Evolutionary conservation across 2,888 invertebrate species (phyloP), one percentile per base, ranked within the genome.

Genomic region (Panzeria rudis): DNA sequence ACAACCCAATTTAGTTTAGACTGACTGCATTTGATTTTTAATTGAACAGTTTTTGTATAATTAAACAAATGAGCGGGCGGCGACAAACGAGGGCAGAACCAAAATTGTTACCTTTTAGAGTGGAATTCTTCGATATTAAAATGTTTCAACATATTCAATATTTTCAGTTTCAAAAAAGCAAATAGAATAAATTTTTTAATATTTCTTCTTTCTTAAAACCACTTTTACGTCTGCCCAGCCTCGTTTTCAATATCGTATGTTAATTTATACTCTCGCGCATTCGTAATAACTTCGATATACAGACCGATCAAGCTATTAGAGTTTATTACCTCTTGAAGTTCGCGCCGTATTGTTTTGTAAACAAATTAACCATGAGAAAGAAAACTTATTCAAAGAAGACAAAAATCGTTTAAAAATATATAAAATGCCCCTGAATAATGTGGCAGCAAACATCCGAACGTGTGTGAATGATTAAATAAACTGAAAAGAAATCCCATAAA

Each of bases 351-450:
- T 61, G 23, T 61, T 80, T 61, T 81, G 52, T 81, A 84, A 80
- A 77, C 84, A 80, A 81, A 81, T 80, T 72, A 68, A 62, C 59
- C 64, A 72, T 81, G 77, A 81, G 77, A 83, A 83, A 81, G 77
- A 83, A 83, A 72, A 50, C 56, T 62, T 68, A 29, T 32, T 76
- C 8, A 7, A 61, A 61, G 6, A 9, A 76, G 35, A 23, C 59
- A 50, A 35, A 32, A 66, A 20, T 11, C 47, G 13, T 69, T 69
- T 32, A 15, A 35, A 50, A 73, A 50, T 7, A 25, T 23, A 73
- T 35, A 29, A 25, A 61, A 62, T 71, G 78, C 59, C 78, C 59
- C 78, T 71, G 78, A 78, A 77, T 20, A 20, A n/a, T n/a, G 52
- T 35, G 64, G 56, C 44, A 35, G 20, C 23, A 38, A 61, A 17